Conservation (phyloP, 2,888 invertebrate species). For the Lasioglossum pauxillum region DNA sequence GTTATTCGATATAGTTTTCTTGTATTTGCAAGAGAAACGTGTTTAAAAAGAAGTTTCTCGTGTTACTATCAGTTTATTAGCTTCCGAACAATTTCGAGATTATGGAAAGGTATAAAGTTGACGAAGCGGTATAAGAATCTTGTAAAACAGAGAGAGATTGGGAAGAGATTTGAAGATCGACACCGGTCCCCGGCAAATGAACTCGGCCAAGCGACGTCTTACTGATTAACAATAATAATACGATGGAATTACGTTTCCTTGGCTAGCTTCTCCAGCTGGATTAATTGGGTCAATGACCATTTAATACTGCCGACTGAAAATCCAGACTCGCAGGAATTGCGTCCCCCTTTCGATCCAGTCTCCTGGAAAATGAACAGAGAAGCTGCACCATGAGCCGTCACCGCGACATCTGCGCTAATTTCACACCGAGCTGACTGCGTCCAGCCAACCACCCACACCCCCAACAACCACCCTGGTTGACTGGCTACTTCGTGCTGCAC, state of each 20-base stretch:
- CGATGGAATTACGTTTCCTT: slow-evolving; percentile 69
- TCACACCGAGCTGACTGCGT: slow-evolving; percentile 82
- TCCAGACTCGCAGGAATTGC: slow-evolving; percentile 71
- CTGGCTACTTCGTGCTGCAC: slow-evolving; percentile 69
- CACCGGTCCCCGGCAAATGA: background rate
- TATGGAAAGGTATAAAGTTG: background rate
- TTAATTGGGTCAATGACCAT: slow-evolving; percentile 77
- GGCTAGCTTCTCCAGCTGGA: slow-evolving; percentile 60
- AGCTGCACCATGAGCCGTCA: slow-evolving; percentile 80
- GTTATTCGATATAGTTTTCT: background rate
- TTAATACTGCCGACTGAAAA: slow-evolving; percentile 78
- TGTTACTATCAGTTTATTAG: background rate
- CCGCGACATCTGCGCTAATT: slow-evolving; percentile 84
- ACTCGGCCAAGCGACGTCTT: slow-evolving; percentile 33
- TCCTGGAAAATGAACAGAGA: slow-evolving; percentile 84
- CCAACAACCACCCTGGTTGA: slow-evolving; percentile 69
- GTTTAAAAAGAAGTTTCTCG: background rate
- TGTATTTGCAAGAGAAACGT: background rate
- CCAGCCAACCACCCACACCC: slow-evolving; percentile 66
- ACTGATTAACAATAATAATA: slow-evolving; percentile 70
- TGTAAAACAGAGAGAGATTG: slow-evolving; percentile 22
- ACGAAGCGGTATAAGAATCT: background rate
- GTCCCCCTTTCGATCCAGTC: slow-evolving; percentile 81
- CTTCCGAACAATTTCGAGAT: background rate
- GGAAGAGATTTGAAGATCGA: slow-evolving; percentile 8